These are phyloP conservation scores for Nomada hirtipes DNA, from an alignment of 2,888 invertebrate genomes.

Conservation along the genomic window DNA sequence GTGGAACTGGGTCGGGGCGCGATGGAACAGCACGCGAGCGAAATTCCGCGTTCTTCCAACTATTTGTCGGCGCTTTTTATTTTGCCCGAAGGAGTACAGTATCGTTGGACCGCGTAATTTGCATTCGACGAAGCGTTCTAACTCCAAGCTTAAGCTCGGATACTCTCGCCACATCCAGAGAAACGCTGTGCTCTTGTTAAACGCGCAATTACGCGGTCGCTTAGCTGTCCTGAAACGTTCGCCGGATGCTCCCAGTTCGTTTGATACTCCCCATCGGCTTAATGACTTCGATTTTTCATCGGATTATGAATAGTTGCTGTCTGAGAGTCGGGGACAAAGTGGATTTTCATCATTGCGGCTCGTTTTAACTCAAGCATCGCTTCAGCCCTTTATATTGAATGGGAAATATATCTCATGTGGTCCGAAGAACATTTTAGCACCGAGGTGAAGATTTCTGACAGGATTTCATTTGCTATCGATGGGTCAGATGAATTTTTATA, in stretches of 20 bases:
- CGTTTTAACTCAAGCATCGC: not conserved
- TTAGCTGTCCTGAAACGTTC: conserved; percentile 17
- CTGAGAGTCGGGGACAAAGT: not conserved
- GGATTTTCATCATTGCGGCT: not conserved
- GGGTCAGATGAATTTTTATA: no score
- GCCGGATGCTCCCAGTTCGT: conserved; percentile 12
- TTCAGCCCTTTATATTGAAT: no score
- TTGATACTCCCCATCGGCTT: conserved; percentile 8
- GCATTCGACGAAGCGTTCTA: conserved; percentile 30
- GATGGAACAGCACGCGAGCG: conserved; percentile 29
- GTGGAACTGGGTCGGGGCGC: conserved; percentile 62
- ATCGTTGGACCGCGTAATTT: conserved; percentile 30
- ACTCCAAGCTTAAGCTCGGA: conserved; percentile 12
- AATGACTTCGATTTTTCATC: not conserved
- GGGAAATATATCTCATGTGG: no score
- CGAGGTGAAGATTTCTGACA: no score
- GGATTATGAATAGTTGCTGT: not conserved
- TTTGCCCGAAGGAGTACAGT: not conserved
- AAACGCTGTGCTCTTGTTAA: conserved; percentile 22
- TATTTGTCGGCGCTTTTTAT: conserved; percentile 17
- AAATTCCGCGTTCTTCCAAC: conserved; percentile 13
- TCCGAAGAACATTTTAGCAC: no score
- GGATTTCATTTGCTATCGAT: no score
- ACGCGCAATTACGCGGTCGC: conserved; percentile 32
- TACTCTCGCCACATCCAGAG: conserved; percentile 7